phyloP scores from a whole-genome alignment of 2,888 invertebrate species.

The Cheiracanthium punctorium region DNA sequence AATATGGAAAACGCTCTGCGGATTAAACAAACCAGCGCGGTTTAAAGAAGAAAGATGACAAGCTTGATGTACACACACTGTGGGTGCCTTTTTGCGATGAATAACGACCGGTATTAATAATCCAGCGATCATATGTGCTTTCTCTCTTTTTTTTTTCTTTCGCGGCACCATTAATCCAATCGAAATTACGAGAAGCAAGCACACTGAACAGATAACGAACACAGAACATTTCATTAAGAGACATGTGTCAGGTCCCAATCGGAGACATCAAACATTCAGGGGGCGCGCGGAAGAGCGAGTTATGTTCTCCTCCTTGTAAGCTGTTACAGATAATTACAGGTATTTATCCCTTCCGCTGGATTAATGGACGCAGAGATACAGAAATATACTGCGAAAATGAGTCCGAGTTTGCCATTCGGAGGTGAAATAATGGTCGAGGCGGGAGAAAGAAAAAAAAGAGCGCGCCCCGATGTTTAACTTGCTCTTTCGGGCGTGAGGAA shows the following conservation, averaged over 20 bases:
- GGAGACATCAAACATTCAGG: constrained; percentile 58
- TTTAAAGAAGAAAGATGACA: too few species aligned
- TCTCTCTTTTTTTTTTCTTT: too few species aligned
- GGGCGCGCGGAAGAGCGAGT: constrained; percentile 7
- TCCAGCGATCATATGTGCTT: constrained; percentile 21
- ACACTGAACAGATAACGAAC: constrained; percentile 44
- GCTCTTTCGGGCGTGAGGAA: constrained; percentile 37
- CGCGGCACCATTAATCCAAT: constrained; percentile 32
- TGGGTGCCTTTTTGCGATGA: constrained; percentile 26
- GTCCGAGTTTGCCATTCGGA: constrained; percentile 17
- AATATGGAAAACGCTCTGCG: too few species aligned
- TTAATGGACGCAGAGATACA: constrained; percentile 62
- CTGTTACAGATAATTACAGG: constrained; percentile 69
- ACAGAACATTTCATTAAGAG: constrained; percentile 61
- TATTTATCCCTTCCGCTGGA: constrained; percentile 61
- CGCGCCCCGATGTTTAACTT: constrained; percentile 42
- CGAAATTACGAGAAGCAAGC: constrained; percentile 32
- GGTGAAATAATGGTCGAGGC: constrained; percentile 40
- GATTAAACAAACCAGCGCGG: too few species aligned
- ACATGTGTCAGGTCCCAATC: constrained; percentile 38
- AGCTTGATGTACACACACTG: too few species aligned
- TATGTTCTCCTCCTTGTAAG: constrained; percentile 61
- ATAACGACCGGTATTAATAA: constrained; percentile 49
- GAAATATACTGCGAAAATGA: constrained; percentile 42
- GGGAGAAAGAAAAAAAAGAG: too few species aligned